Evolutionary conservation across 2,113 vertebrate genomes (phyloP), one percentile per base, ranked within the genome.

Genomic region (Philantomba maxwellii): DNA sequence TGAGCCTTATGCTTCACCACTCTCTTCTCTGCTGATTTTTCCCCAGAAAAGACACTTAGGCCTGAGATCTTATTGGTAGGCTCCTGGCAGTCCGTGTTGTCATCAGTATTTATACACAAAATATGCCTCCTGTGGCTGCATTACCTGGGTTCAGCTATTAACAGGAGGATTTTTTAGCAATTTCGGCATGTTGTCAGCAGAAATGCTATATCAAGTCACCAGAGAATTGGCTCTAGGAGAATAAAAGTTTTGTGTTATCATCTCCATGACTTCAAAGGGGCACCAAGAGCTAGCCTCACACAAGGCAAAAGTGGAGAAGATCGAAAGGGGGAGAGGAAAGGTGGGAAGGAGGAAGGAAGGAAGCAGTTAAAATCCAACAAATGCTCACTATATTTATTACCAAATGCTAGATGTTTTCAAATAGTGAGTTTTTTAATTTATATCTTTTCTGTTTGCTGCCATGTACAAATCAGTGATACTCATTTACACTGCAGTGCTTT

Each of bases 171-270:
- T 33, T 58, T 92, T 64, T 84, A 62, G 64, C 66, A 78, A 53
- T 3, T 64, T 28, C 23, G 30, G 3, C 25, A 14, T 33, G 23
- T n/a, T 45, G 45, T 15, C 30, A 25, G 26, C 25, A 5, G 45
- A 60, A 28, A 80, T 39, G 55, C 77, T 64, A 58, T 14, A 45
- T 33, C 2, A 25, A 43, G 30, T 95, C 97, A 85, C 81, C 58
- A 17, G 97, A 93, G 97, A 94, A 85, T 30, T 88, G 39, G 30
- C 81, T 75, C 66, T 45, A 21, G 39, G 96, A 60, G n/a, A 66
- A 15, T 12, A 19, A 49, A n/a, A 8, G 26, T 36, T 81, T 81
- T 23, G 33, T 70, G 33, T 1, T 28, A 19, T n/a, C 39, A 2
- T 33, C 25, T 2, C 26, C 51, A 2, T 66, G 87, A 21, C 33